Evolutionary conservation across 2,888 invertebrate species (phyloP).

Genomic region (Ochropacha duplaris): DNA sequence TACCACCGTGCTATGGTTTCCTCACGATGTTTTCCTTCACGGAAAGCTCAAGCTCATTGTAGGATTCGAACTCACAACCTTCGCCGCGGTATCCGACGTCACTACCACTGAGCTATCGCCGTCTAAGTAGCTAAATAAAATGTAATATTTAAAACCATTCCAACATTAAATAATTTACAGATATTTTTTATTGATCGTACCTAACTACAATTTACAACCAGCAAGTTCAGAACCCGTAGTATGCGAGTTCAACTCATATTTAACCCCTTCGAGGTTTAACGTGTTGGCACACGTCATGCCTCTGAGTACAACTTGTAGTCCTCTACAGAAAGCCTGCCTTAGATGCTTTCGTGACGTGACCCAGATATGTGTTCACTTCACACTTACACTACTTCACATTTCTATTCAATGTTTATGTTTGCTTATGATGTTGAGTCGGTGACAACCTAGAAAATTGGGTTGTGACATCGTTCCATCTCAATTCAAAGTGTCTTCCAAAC

Average conservation of each 20-base stretch:
- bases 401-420: constrained; percentile 34
- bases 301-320: constrained; percentile 26
- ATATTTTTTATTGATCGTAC: no score
- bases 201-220: no score
- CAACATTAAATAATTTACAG: no score
- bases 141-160: no score
- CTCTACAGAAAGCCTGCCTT: constrained; percentile 32
- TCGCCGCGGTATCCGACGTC: no score
- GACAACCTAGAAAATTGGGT: constrained; percentile 17
- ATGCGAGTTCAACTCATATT: constrained; percentile 10
- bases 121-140: no score
- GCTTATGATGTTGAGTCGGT: constrained; percentile 18
- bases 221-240: not conserved
- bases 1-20: no score
- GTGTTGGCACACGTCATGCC: constrained; percentile 10
- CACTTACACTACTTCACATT: constrained; percentile 37
- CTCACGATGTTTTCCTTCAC: no score
- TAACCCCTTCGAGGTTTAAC: constrained; percentile 17
- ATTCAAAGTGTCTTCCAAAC: no score
- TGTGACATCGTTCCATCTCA: not conserved
- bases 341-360: constrained; percentile 61
- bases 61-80: no score
- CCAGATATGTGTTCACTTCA: constrained; percentile 54
- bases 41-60: no score
- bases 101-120: no score